These are phyloP conservation scores for Sebastiscus tertius DNA, from an alignment of 2,797 vertebrate genomes.

Conservation along the genomic window DNA sequence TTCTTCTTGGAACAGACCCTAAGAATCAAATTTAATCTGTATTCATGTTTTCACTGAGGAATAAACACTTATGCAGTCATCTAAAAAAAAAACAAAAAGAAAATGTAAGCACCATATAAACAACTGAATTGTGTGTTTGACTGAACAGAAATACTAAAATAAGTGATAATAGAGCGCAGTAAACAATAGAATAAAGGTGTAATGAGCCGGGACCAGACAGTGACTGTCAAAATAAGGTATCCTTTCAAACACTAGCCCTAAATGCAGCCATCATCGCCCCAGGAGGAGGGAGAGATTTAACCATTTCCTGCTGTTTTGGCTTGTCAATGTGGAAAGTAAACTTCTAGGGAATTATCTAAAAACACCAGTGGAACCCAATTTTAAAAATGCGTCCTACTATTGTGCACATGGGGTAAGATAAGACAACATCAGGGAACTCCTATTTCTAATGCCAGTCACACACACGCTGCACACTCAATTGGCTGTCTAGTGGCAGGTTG, in stretches of 20 bases:
- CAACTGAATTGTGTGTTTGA: neutral
- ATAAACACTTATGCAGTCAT: neutral
- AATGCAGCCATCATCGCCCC: neutral
- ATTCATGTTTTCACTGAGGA: neutral
- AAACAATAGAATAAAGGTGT: neutral
- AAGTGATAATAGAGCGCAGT: neutral
- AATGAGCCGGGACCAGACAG: neutral
- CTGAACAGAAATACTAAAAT: neutral
- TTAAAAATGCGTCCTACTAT: neutral
- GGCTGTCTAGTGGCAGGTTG: conserved; percentile 12
- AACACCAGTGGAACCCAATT: neutral
- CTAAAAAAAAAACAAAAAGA: neutral
- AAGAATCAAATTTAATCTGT: neutral
- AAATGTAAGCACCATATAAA: neutral
- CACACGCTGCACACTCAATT: neutral
- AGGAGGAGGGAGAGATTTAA: neutral
- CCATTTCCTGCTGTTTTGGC: neutral
- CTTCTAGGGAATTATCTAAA: neutral
- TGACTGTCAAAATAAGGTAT: neutral
- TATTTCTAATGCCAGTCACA: neutral
- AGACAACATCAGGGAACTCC: conserved; percentile 3
- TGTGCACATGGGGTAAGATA: neutral
- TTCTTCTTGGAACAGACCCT: neutral
- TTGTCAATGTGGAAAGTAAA: neutral
- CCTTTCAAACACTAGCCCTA: neutral